Evolutionary conservation across 2,888 invertebrate genomes (phyloP).

Genomic region (Hydrotaea cyrtoneurina): DNA sequence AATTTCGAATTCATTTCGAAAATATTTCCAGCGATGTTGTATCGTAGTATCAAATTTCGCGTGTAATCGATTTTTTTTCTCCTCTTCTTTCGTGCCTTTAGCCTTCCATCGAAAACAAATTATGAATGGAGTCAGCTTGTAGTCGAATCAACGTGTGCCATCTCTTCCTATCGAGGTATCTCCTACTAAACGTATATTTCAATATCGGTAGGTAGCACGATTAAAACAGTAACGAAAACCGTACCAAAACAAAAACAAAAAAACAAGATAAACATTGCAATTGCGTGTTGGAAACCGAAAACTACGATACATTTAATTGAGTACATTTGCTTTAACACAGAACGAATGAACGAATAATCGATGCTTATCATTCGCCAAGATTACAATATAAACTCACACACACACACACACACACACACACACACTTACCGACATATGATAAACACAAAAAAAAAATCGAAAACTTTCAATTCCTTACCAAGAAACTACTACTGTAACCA

Average conservation of each 20-base stretch:
- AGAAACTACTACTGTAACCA: constrained; percentile 17
- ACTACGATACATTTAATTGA: constrained; percentile 62
- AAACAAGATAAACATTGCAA: constrained; percentile 54
- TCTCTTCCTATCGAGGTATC: constrained; percentile 14
- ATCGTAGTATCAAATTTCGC: constrained; percentile 28
- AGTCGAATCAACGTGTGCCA: constrained; percentile 64
- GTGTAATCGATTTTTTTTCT: constrained; percentile 35
- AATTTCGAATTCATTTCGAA: constrained; percentile 6
- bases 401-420: not conserved
- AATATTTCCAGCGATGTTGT: not conserved
- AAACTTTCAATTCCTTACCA: constrained; percentile 13
- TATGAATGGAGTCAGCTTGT: constrained; percentile 25
- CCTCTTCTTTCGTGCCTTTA: too few relatives aligned
- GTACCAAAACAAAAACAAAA: constrained; percentile 4
- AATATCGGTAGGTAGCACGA: not conserved
- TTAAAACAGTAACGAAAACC: not conserved
- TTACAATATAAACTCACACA: too few relatives aligned
- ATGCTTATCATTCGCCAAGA: constrained; percentile 59
- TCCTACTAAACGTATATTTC: not conserved
- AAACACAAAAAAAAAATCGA: not conserved
- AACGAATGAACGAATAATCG: constrained; percentile 59
- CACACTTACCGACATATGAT: too few relatives aligned
- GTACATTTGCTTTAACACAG: constrained; percentile 50
- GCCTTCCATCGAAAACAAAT: constrained; percentile 25
- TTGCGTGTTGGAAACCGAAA: constrained; percentile 58